Evolutionary conservation across 2,888 invertebrate species (phyloP), one percentile per base, ranked within the genome.

Genomic region (Melanostoma mellinum): DNA sequence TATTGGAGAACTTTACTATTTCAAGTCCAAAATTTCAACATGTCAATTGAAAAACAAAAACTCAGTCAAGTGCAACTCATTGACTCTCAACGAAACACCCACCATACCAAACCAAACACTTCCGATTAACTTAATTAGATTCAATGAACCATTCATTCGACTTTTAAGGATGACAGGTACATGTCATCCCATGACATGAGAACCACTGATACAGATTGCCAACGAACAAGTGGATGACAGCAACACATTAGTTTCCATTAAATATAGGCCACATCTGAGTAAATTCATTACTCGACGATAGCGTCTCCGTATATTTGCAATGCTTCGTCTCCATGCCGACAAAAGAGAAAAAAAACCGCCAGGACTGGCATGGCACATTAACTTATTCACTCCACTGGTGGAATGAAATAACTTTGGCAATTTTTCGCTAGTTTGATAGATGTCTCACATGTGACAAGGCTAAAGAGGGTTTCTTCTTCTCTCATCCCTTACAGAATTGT

Each of bases 381-480:
- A 84, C 84, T 84, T 84, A 84, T 84, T 79, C 79, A 84, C 84
- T 84, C 38, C 60, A 69, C 79, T 75, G 78, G 68, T 82, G 35
- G 52, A 65, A 73, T 40, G 68, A 46, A 78, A 82, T 82, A 78
- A 78, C 82, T 82, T 78, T 78, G 42, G 84, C 84, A 85, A 80
- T 85, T 85, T 85, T 85, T 85, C 85, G 85, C 85, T 68, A 85
- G 71, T 85, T 85, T 85, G 85, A 85, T 85, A 61, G 85, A 85
- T 85, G 85, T 76, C 72, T 67, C 85, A 85, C 85, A 85, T 85
- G 85, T 85, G 85, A 85, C 85, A 85, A 8, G 75, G 61, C 80
- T 75, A 85, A 75, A 75, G 79, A 85, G 85, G 71, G 75, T 73
- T 74, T 20, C 32, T 4, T 42, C 71, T 46, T 33, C 32, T n/a